Evolutionary conservation across 2,888 invertebrate genomes (phyloP), one percentile per base, ranked within the genome.

Genomic region (Seira ritae): DNA sequence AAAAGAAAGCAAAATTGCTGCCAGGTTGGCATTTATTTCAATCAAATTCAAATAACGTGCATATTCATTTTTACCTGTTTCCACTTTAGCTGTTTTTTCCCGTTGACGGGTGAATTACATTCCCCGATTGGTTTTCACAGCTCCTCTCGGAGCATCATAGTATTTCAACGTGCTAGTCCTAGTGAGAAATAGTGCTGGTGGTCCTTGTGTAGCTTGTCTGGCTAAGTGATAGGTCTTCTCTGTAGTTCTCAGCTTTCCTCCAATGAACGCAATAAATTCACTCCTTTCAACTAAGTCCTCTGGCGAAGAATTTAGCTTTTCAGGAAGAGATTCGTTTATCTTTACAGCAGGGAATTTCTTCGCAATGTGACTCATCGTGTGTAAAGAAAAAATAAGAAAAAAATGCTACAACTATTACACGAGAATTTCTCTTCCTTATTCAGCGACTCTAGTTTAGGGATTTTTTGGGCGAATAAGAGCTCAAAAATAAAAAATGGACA

Each of bases 271-370:
- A 77, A 77, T 77, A 69, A 77, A 68, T 60, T 74, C 74, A 66
- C 74, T 23, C 66, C 22, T 66, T 65, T 74, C 74, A 74, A 31
- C 31, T 4, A 74, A 71, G 50, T 78, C 46, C 78, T 78, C 66
- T 65, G 42, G 42, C 22, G 55, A 67, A 68, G 55, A 74, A 69
- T 65, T 75, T 31, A 37, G 17, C 22, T 70, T 20, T 69, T 22
- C n/a, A 74, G 66, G 74, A 23, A 77, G 72, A 76, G 81, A 81
- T 50, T 76, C 37, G 62, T 81, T 81, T 67, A 76, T 72, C 76
- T 81, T 81, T 72, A 60, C 81, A 70, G 76, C 76, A 50, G 76
- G 76, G 74, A 71, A 81, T 74, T 81, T 81, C 66, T 81, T 76
- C 31, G 17, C 65, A 17, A 71, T 65, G 75, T 81, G 81, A 81